A percentile compares a stretch with the other conserved stretches of the same genome.
Evolutionary conservation across 1,140 invertebrate species (phyloP).

Genomic region (Drosophila tristis): DNA sequence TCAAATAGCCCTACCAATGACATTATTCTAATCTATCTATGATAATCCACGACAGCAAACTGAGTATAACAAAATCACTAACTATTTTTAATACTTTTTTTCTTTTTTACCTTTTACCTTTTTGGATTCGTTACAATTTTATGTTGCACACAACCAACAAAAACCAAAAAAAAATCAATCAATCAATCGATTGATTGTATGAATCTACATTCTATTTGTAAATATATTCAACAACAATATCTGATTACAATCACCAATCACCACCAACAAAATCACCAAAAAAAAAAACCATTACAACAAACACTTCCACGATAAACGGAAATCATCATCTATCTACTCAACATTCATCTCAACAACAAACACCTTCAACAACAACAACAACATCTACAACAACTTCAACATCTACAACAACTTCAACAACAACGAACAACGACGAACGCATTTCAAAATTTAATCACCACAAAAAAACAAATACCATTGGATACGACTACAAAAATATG

Average conservation of each 20-base stretch:
- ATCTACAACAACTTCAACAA: constrained; percentile 15
- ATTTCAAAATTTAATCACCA: constrained; percentile 30
- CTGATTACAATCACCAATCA: constrained; percentile 39
- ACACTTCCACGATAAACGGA: constrained; percentile 31
- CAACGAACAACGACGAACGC: constrained; percentile 46
- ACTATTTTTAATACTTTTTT: constrained; percentile 54
- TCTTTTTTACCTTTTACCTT: constrained; percentile 75
- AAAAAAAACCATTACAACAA: constrained; percentile 32
- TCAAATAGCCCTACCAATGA: constrained; percentile 21
- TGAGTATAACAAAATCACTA: constrained; percentile 56
- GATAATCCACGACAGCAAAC: constrained; percentile 40
- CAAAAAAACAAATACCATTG: constrained; percentile 36
- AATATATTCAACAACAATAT: constrained; percentile 47
- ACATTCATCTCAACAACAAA: constrained; percentile 37
- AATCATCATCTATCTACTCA: constrained; percentile 49
- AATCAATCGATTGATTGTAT: constrained; percentile 46
- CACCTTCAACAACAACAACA: constrained; percentile 26
- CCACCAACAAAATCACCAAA: constrained; percentile 19
- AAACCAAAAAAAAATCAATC: constrained; percentile 54
- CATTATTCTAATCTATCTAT: constrained; percentile 29
- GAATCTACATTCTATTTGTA: constrained; percentile 61
- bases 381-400: constrained; percentile 23
- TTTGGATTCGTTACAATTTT: constrained; percentile 69
- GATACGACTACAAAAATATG: constrained; percentile 39
- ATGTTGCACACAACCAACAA: constrained; percentile 56